These are phyloP conservation scores for Ladona fulva DNA, from an alignment of 1,140 invertebrate genomes.

Conservation along the genomic window DNA sequence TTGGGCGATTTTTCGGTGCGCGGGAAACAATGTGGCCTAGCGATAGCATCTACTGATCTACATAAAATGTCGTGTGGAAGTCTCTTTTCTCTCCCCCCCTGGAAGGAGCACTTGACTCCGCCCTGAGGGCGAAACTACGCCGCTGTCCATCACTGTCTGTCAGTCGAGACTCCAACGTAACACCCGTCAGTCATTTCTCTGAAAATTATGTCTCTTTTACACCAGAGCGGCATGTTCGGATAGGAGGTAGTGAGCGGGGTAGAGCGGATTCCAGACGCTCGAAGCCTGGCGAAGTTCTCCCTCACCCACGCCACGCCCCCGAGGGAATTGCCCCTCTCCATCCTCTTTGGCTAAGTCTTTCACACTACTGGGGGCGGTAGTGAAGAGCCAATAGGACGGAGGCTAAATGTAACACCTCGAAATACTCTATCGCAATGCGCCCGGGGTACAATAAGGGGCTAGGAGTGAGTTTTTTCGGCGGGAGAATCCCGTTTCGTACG, in stretches of 20 bases:
- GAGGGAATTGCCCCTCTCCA: background rate
- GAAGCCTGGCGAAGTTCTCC: no score
- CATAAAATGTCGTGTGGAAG: no score
- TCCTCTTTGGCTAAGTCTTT: background rate
- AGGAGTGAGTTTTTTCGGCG: background rate
- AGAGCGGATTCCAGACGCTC: background rate
- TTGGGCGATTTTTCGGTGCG: no score
- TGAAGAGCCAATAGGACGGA: no score
- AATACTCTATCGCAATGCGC: no score
- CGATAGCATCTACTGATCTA: no score
- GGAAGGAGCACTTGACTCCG: no score
- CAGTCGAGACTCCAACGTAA: background rate
- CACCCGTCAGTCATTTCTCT: constrained; percentile 7
- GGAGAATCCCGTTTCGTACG: background rate
- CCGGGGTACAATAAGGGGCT: no score
- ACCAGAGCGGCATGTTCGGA: background rate
- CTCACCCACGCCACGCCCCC: background rate
- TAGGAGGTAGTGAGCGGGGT: background rate
- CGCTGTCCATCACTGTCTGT: constrained; percentile 5
- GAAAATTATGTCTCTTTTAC: constrained; percentile 7
- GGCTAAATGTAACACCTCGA: no score
- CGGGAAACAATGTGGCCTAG: no score
- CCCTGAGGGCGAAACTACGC: background rate
- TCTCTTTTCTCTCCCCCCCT: no score
- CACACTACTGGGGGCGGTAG: no score